Percentiles rank a stretch among this genome's conserved stretches.
Conservation (phyloP, 2,113 vertebrate genomes). For the Phylloscopus whistleri region DNA sequence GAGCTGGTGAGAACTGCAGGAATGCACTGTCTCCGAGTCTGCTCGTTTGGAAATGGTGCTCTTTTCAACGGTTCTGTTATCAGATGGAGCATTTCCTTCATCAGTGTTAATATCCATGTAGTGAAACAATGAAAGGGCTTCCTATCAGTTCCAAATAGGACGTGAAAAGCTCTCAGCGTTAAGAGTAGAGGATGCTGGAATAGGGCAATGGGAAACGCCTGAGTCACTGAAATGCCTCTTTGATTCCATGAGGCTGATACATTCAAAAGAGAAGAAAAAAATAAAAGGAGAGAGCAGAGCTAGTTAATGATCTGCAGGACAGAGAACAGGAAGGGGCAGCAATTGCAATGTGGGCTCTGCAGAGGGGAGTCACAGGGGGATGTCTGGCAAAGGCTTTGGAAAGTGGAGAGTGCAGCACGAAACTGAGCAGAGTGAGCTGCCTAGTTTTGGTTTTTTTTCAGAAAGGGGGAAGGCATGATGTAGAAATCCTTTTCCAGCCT, state of each 20-base stretch:
- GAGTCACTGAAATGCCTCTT: constrained; percentile 81
- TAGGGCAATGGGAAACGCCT: constrained; percentile 85
- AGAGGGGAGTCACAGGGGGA: neutral
- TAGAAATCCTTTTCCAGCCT: neutral
- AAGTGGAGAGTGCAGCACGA: neutral
- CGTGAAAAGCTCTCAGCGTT: constrained; percentile 78
- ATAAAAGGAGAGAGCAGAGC: constrained; percentile 29
- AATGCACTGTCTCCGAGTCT: constrained; percentile 47
- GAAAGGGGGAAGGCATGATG: neutral
- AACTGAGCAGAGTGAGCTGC: neutral
- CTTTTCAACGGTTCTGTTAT: constrained; percentile 77
- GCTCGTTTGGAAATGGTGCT: constrained; percentile 72
- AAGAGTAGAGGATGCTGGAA: constrained; percentile 83
- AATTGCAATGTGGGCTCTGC: neutral
- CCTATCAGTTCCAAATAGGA: constrained; percentile 85
- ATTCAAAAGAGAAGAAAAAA: constrained; percentile 61
- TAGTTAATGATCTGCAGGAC: constrained; percentile 38
- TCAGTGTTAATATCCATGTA: constrained; percentile 82
- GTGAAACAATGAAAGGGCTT: constrained; percentile 83
- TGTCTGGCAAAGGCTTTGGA: constrained; percentile 15
- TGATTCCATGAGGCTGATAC: constrained; percentile 74
- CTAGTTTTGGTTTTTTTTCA: neutral
- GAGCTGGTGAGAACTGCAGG: constrained; percentile 32
- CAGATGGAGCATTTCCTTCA: constrained; percentile 85
- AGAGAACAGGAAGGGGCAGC: constrained; percentile 59